Evolutionary conservation across 2,797 vertebrate genomes (phyloP).

Genomic region (Aplochiton taeniatus): DNA sequence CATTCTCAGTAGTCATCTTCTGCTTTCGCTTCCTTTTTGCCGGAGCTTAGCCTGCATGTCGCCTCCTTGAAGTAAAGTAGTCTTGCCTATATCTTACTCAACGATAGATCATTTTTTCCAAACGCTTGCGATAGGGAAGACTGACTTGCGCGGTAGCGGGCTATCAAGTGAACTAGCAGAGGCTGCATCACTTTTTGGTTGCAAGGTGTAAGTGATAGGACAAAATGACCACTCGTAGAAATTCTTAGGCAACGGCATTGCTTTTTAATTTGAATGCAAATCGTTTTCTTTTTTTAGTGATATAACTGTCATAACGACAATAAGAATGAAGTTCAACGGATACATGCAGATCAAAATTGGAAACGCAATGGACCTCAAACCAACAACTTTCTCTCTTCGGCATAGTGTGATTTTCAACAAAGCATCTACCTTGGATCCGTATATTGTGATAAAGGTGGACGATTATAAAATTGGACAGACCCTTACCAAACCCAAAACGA

Average conservation of each 20-base stretch:
- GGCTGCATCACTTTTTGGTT: conserved; percentile 3
- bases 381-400: conserved; percentile 88
- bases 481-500: conserved; percentile 92
- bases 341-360: conserved; percentile 90
- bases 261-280: neutral
- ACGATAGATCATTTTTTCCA: neutral
- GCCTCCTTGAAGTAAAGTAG: conserved; percentile 9
- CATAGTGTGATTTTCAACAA: conserved; percentile 90
- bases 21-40: conserved; percentile 59
- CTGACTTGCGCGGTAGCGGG: too few relatives aligned
- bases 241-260: too few relatives aligned
- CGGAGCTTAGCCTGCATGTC: conserved; percentile 15
- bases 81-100: conserved; percentile 2
- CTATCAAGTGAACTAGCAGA: neutral
- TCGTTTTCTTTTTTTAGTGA: conserved; percentile 6
- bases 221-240: neutral
- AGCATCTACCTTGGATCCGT: conserved; percentile 85
- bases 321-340: conserved; percentile 91
- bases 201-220: neutral
- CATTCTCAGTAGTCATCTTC: conserved; percentile 20
- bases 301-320: conserved; percentile 2
- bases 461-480: conserved; percentile 91
- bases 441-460: conserved; percentile 94
- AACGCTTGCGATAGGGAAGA: too few relatives aligned
- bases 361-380: conserved; percentile 91